A percentile compares a stretch with the other conserved stretches of the same genome.
phyloP scores from a whole-genome alignment of 2,888 invertebrate genomes.

The Laspeyria flexula region DNA sequence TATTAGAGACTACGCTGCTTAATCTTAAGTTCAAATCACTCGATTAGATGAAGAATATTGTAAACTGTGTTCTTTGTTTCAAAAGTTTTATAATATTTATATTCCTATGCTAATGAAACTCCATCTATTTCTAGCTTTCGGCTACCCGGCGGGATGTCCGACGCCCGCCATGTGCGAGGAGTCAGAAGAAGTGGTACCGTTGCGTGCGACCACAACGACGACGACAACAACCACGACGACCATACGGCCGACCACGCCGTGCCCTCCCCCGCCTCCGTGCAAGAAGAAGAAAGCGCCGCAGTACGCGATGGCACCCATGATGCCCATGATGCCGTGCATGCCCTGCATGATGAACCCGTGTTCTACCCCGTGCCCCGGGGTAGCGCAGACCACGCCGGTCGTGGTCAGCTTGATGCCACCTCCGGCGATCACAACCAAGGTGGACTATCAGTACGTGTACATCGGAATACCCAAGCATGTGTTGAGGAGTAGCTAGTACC shows the following conservation, averaged over 20 bases:
- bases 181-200: constrained; percentile 26
- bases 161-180: constrained; percentile 52
- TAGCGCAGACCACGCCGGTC: too few species aligned
- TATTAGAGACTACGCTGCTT: too few species aligned
- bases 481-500: constrained; percentile 15
- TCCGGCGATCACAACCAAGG: too few species aligned
- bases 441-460: constrained; percentile 56
- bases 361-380: not conserved
- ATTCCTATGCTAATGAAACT: not conserved
- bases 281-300: constrained; percentile 17
- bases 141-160: constrained; percentile 45
- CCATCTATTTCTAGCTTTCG: not conserved
- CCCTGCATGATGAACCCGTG: not conserved
- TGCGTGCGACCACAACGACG: constrained; percentile 4
- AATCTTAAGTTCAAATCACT: too few species aligned
- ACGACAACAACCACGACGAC: constrained; percentile 16
- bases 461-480: constrained; percentile 62
- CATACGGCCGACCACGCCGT: constrained; percentile 14
- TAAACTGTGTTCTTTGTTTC: too few species aligned
- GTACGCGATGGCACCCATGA: constrained; percentile 3
- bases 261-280: constrained; percentile 29
- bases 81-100: too few species aligned
- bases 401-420: too few species aligned
- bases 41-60: too few species aligned
- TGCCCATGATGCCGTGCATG: constrained; percentile 17